Evolutionary conservation across 2,888 invertebrate species (phyloP).

Genomic region (Branchellion lobata): DNA sequence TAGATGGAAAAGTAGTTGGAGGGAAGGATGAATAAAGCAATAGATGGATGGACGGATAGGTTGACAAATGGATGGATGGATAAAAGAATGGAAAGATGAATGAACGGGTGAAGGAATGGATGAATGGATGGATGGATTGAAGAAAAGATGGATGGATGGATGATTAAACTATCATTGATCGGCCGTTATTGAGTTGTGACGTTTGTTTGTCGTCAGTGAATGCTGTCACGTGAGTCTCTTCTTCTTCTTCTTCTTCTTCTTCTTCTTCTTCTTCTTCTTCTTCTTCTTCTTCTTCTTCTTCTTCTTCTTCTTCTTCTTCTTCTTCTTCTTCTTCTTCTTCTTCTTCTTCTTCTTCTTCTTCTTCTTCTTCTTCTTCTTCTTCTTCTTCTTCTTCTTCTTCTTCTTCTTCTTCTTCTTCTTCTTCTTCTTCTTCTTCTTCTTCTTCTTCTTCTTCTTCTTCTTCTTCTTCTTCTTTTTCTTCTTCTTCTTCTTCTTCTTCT

Average conservation of each 20-base stretch:
- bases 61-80: too few species aligned
- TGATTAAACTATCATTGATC: too few species aligned
- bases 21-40: too few species aligned
- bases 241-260: constrained; percentile 31
- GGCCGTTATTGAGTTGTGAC: too few species aligned
- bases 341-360: background rate
- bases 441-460: constrained; percentile 33
- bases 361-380: constrained; percentile 1
- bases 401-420: constrained; percentile 6
- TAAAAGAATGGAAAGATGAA: too few species aligned
- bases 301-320: constrained; percentile 26
- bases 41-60: too few species aligned
- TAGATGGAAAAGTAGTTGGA: too few species aligned
- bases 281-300: constrained; percentile 23
- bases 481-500: background rate
- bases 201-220: too few species aligned
- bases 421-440: background rate
- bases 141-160: too few species aligned
- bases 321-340: constrained; percentile 23
- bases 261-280: constrained; percentile 25
- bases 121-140: too few species aligned
- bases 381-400: background rate
- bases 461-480: constrained; percentile 23
- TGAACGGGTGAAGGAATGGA: too few species aligned
- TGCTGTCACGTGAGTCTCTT: background rate